phyloP scores from a whole-genome alignment of 92 coral and sea anemone genomes.

The Diadumene lineata region DNA sequence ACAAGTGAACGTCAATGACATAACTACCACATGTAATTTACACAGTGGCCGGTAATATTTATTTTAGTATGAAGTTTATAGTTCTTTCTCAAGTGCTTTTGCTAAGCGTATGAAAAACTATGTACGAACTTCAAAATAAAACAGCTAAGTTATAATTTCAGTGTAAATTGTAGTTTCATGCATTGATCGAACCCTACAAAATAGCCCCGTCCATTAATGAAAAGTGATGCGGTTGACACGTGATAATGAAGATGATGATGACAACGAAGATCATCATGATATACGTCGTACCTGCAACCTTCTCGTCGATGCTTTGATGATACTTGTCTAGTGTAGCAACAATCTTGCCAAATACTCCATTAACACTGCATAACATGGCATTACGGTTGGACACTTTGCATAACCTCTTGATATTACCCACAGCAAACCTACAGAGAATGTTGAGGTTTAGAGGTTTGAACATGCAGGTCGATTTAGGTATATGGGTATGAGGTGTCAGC shows the following conservation, averaged over 20 bases:
- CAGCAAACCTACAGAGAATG: constrained; percentile 39
- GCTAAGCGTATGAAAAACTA: too few relatives aligned
- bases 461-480: too few relatives aligned
- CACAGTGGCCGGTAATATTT: too few relatives aligned
- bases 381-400: constrained; percentile 66
- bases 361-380: constrained; percentile 83
- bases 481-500: too few relatives aligned
- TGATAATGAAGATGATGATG: background rate
- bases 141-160: too few relatives aligned
- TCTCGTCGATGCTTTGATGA: constrained; percentile 37
- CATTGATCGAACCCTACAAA: background rate
- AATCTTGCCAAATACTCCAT: constrained; percentile 70
- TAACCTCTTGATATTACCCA: constrained; percentile 51
- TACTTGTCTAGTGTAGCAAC: constrained; percentile 50
- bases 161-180: background rate
- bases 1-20: too few relatives aligned
- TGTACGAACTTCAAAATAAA: background rate
- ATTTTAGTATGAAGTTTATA: too few relatives aligned
- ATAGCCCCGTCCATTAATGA: background rate
- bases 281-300: constrained; percentile 58
- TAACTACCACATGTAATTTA: too few relatives aligned
- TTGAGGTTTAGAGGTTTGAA: too few relatives aligned
- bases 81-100: too few relatives aligned
- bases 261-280: background rate
- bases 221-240: background rate